Conservation (phyloP, 2,113 vertebrate species). For the Rafetus swinhoei region DNA sequence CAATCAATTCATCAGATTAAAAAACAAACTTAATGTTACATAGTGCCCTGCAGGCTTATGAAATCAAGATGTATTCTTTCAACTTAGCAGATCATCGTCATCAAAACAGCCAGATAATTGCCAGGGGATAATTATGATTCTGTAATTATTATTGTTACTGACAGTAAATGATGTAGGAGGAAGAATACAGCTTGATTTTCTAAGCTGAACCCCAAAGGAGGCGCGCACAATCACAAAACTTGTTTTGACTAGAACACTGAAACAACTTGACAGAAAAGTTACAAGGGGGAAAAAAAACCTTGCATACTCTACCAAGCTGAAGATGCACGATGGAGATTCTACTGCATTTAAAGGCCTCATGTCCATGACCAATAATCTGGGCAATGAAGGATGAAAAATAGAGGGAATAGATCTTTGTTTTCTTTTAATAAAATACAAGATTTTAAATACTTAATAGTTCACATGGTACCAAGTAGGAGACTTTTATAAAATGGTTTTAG, state of each 20-base stretch:
- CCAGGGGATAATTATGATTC: constrained; percentile 42
- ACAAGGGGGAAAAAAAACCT: background rate
- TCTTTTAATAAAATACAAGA: background rate
- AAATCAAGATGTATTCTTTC: constrained; percentile 57
- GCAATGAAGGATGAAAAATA: background rate
- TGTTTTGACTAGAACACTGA: constrained; percentile 25
- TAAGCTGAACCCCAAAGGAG: constrained; percentile 14
- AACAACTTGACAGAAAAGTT: constrained; percentile 13
- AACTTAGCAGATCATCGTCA: constrained; percentile 28
- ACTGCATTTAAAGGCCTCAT: background rate
- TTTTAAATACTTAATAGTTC: background rate
- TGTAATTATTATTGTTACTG: constrained; percentile 57
- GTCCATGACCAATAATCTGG: background rate
- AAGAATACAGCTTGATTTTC: constrained; percentile 14
- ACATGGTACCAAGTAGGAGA: background rate
- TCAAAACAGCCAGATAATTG: constrained; percentile 57
- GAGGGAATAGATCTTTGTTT: background rate
- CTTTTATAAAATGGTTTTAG: background rate
- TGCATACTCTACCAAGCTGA: background rate
- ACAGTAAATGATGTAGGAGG: constrained; percentile 1
- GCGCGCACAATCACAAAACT: constrained; percentile 7
- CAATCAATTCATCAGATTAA: constrained; percentile 29
- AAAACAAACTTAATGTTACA: background rate
- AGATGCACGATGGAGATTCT: background rate
- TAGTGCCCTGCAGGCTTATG: constrained; percentile 24